Base-by-base conservation (phyloP, 2,113 vertebrate species). In the Cinclus mexicanus region DNA sequence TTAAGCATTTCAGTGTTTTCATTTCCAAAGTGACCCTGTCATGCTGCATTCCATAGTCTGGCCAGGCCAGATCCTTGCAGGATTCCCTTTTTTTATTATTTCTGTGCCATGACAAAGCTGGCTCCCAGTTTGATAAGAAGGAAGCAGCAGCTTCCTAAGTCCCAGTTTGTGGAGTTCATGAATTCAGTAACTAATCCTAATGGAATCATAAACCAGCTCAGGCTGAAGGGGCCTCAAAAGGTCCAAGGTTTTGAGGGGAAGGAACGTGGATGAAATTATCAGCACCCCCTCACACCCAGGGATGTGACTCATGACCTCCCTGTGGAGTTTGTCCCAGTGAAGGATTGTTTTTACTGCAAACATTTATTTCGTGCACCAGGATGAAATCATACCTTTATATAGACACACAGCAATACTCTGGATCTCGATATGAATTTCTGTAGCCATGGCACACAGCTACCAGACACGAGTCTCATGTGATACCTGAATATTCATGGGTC, bases 221-320 rank as follows among this genome's bases (percentile, higher is more conserved):
- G 37, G 16, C 41, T 52, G 70, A 59, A 44, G 28, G 41, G 33
- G 39, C 29, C 23, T 26, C 0, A 0, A 15, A 15, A 56, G 29
- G 12, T 6, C 41, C 33, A 26, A 5, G 10, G 10, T 18, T 64
- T 12, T 68, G 42, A 44, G 42, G n/a, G 37, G 59, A 47, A 19
- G n/a, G 37, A n/a, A n/a, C 37, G 61, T 24, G 42, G 42, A 15
- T 42, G 42, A 42, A 15, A 11, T 23, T 23, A 4, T 42, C 1
- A 1, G n/a, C 50, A 39, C n/a, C 26, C 25, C 3, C 0, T 10
- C 0, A 0, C 29, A 14, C 7, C 46, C 31, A 33, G 31, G 49
- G 44, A 2, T 44, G 42, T 60, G 61, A 37, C 65, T 74, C 13
- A 10, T 29, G 46, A 7, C 2, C 3, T 79, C 56, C 12, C n/a